These are phyloP conservation scores for Erpetoichthys calabaricus DNA, from an alignment of 2,797 vertebrate genomes.

Conservation along the genomic window DNA sequence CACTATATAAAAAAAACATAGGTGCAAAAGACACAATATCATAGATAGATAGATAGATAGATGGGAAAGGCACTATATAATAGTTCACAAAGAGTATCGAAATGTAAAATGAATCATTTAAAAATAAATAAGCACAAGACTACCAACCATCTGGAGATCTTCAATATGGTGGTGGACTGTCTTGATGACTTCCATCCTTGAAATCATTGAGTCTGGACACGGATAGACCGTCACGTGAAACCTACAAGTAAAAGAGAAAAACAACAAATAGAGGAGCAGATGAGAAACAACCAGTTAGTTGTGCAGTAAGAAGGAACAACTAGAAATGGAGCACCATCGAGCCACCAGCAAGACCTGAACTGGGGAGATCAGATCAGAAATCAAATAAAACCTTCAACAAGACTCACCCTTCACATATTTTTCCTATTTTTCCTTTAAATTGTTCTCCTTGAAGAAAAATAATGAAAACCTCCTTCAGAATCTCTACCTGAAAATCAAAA, in stretches of 20 bases:
- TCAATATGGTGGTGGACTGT: conserved; percentile 19
- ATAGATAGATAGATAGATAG: no score
- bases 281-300: neutral
- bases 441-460: conserved; percentile 32
- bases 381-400: neutral
- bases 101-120: neutral
- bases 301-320: neutral
- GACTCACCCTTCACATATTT: conserved; percentile 32
- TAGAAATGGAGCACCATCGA: neutral
- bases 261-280: no score
- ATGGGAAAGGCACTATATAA: no score
- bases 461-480: conserved; percentile 26
- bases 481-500: conserved; percentile 17
- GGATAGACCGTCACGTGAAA: conserved; percentile 30
- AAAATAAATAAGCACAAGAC: neutral
- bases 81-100: no score
- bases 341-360: neutral
- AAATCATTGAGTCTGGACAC: conserved; percentile 20
- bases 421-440: conserved; percentile 24
- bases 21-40: no score
- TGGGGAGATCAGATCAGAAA: neutral
- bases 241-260: conserved; percentile 7
- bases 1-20: no score
- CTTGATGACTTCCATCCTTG: conserved; percentile 21
- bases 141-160: conserved; percentile 23